Base-by-base conservation (phyloP, 2,113 vertebrate genomes). In the Alces alces region DNA sequence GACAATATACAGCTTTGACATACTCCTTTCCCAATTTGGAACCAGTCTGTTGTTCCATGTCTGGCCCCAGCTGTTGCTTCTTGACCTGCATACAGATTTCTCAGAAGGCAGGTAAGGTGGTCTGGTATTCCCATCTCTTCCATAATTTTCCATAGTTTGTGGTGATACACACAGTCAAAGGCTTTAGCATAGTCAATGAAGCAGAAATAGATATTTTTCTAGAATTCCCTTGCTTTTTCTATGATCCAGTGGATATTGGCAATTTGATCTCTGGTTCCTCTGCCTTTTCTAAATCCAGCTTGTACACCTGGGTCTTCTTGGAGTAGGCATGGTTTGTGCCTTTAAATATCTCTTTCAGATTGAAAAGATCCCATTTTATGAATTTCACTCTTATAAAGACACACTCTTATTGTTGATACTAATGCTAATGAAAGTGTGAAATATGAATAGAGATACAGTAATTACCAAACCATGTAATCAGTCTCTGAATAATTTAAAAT, bases 401-500 rank as follows among this genome's bases (percentile, higher is more conserved):
- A 55, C 4, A 33, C 15, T 95, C 54, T 82, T 55, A 19, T 36
- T 89, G 66, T 70, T 83, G 88, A 78, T 82, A 80, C 36, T 82
- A 93, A 66, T 92, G 50, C 25, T 89, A n/a, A 57, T 70, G 47
- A 30, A 88, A 95, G 39, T 55, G 43, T 95, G 60, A 93, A 52
- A 88, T 85, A 85, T 82, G 47, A 96, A 95, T 78, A 86, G 30
- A 87, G 91, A 95, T 86, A 92, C 0, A 86, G 33, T 52, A 86
- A 95, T 61, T 93, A 66, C 55, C 54, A 93, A 95, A 47, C 54
- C 78, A 64, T 86, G 19, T 47, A 87, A 73, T 84, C 43, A 70
- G 52, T 36, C 55, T 79, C 52, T 95, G 91, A 97, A 97, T 95
- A 96, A 95, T 95, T 92, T 92, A 95, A 96, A 82, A 64, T 78